Conservation (phyloP, 23 tunicate genomes). For the Pegea sp. region DNA sequence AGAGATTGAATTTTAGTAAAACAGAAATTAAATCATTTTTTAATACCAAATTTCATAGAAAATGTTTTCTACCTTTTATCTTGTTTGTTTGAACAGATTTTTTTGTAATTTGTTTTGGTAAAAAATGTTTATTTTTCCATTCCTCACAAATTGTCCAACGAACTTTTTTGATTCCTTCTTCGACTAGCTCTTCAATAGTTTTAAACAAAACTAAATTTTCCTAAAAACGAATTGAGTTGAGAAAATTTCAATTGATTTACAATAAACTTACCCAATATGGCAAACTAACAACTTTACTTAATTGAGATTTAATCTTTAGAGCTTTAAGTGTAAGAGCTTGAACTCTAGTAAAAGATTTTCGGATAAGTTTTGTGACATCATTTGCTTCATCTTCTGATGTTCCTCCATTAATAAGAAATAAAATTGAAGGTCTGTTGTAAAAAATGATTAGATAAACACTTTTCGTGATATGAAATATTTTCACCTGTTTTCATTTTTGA, state of each 20-base stretch:
- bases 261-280: not conserved
- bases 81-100: too few species aligned
- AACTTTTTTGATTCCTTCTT: not conserved
- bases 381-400: not conserved
- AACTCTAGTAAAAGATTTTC: not conserved
- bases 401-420: not conserved
- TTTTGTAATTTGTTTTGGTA: not conserved
- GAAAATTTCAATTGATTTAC: not conserved
- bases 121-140: not conserved
- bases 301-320: not conserved
- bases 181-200: not conserved
- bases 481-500: too few species aligned
- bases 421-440: not conserved
- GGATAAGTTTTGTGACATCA: not conserved
- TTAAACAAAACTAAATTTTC: not conserved
- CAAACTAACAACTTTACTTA: not conserved
- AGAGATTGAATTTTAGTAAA: not conserved
- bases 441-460: too few species aligned
- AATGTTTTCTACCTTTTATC: too few species aligned
- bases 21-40: not conserved
- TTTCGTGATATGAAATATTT: too few species aligned
- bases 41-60: not conserved
- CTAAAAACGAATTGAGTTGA: not conserved
- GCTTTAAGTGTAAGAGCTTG: not conserved
- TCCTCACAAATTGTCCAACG: not conserved